Percentiles rank a stretch among this genome's conserved stretches.
These are phyloP conservation scores for Rafetus swinhoei DNA, from an alignment of 2,113 vertebrate species.

Conservation along the genomic window DNA sequence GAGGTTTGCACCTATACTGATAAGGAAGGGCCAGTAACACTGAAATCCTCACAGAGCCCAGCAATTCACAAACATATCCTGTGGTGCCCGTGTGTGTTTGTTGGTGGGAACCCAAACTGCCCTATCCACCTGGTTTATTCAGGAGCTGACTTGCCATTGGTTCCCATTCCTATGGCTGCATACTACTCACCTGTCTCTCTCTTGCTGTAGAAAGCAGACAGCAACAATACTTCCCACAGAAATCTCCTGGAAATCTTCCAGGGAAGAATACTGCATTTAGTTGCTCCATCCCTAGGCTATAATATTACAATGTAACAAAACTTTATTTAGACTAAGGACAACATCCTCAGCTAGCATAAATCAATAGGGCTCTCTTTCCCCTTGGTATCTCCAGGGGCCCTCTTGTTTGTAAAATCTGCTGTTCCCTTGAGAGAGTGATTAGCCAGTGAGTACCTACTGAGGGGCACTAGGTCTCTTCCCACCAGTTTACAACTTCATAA, in stretches of 20 bases:
- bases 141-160: neutral
- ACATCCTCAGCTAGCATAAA: neutral
- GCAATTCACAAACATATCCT: neutral
- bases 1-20: neutral
- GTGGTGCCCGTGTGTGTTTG: neutral
- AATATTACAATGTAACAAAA: constrained; percentile 7
- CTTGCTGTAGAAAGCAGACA: neutral
- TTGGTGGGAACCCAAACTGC: neutral
- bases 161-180: neutral
- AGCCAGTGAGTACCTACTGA: neutral
- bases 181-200: neutral
- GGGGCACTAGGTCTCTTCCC: neutral
- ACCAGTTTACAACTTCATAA: neutral
- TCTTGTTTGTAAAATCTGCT: neutral
- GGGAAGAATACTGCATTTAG: neutral
- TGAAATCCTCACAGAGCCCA: neutral
- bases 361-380: neutral
- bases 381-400: neutral
- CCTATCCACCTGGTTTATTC: constrained; percentile 1
- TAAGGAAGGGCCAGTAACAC: neutral
- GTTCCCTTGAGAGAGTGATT: neutral
- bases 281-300: neutral
- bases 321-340: neutral
- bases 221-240: constrained; percentile 21
- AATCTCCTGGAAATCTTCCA: constrained; percentile 51